phyloP scores from a whole-genome alignment of 2,113 vertebrate genomes.

The Brienomyrus longianalis region DNA sequence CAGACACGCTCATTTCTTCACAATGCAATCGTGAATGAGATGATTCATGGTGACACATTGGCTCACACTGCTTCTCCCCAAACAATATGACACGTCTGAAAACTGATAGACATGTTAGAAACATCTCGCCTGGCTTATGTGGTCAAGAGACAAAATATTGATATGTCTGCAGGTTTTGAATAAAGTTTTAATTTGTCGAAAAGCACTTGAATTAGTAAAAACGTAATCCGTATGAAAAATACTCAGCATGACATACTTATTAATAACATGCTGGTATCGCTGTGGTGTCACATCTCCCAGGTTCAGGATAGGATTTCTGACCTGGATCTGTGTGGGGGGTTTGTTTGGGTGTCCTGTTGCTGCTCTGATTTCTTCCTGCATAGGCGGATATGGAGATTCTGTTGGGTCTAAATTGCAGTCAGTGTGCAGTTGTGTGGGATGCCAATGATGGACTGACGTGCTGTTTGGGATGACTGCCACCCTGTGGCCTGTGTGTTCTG shows the following conservation, averaged over 20 bases:
- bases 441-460: neutral
- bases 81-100: neutral
- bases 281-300: neutral
- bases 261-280: neutral
- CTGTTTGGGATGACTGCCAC: neutral
- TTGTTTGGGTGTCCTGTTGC: neutral
- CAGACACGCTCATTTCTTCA: neutral
- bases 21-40: neutral
- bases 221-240: neutral
- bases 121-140: neutral
- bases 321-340: neutral
- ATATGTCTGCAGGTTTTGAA: neutral
- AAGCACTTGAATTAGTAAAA: neutral
- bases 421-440: neutral
- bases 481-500: neutral
- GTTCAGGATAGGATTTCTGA: neutral
- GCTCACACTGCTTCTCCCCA: neutral
- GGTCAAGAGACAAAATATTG: neutral
- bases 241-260: neutral
- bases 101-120: conserved; percentile 1
- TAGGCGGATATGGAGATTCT: neutral
- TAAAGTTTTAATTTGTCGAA: neutral
- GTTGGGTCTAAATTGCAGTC: neutral
- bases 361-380: neutral
- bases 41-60: neutral